Evolutionary conservation across 2,113 vertebrate species (phyloP).

Genomic region (Corythornis cristatus): DNA sequence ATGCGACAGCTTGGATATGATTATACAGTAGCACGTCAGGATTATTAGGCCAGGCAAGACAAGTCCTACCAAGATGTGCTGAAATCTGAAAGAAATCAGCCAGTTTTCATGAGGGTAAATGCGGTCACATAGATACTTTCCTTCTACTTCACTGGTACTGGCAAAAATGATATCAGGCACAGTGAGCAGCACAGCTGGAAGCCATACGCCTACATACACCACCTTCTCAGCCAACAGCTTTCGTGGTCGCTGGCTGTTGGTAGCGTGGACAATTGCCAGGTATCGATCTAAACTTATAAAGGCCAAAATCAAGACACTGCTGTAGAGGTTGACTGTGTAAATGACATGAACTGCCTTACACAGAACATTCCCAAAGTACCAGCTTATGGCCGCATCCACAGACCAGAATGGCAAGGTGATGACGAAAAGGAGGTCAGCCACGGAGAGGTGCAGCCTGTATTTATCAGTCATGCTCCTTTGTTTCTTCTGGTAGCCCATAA

Average conservation of each 20-base stretch:
- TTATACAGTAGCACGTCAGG: slow-evolving; percentile 94
- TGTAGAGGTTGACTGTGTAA: slow-evolving; percentile 96
- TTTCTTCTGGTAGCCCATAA: slow-evolving; percentile 98
- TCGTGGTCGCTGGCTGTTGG: slow-evolving; percentile 88
- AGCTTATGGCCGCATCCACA: slow-evolving; percentile 86
- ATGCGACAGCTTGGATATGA: slow-evolving; percentile 91
- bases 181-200: slow-evolving; percentile 89
- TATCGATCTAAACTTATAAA: slow-evolving; percentile 97
- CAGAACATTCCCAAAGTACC: slow-evolving; percentile 89
- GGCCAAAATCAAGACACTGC: slow-evolving; percentile 95
- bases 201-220: slow-evolving; percentile 93
- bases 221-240: slow-evolving; percentile 88
- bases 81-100: slow-evolving; percentile 88
- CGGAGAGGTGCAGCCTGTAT: slow-evolving; percentile 94
- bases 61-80: slow-evolving; percentile 93
- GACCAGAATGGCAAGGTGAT: slow-evolving; percentile 97
- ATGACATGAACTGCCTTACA: slow-evolving; percentile 93
- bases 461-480: slow-evolving; percentile 95
- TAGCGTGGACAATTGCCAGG: slow-evolving; percentile 92
- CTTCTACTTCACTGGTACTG: slow-evolving; percentile 42
- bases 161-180: slow-evolving; percentile 93
- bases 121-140: slow-evolving; percentile 82
- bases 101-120: slow-evolving; percentile 84
- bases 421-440: slow-evolving; percentile 94
- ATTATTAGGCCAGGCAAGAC: slow-evolving; percentile 93